Evolutionary conservation across 1,140 invertebrate species (phyloP).

Genomic region (Capitella teleta): DNA sequence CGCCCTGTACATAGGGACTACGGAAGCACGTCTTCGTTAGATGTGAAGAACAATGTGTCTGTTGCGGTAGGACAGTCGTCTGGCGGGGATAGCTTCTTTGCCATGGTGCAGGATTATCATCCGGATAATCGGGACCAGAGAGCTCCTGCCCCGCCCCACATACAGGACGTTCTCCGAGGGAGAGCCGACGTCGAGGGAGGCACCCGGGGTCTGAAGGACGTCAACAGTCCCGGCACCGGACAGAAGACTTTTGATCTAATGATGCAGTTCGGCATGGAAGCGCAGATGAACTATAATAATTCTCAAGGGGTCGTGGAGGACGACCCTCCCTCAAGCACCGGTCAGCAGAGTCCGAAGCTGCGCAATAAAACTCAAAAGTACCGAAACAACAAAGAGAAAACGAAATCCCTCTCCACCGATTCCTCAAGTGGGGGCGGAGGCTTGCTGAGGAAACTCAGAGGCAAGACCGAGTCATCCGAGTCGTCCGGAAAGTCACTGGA

Average conservation of each 20-base stretch:
- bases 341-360: not conserved
- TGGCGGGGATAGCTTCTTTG: conserved; percentile 59
- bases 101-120: conserved; percentile 61
- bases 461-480: conserved; percentile 1
- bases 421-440: conserved; percentile 13
- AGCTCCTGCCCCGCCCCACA: conserved; percentile 47
- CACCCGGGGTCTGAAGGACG: conserved; percentile 1
- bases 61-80: conserved; percentile 16
- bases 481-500: conserved; percentile 3
- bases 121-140: conserved; percentile 53
- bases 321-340: conserved; percentile 2
- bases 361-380: not conserved
- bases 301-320: conserved; percentile 13
- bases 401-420: conserved; percentile 13
- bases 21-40: conserved; percentile 56
- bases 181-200: conserved; percentile 19
- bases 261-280: conserved; percentile 10
- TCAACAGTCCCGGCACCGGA: conserved; percentile 14
- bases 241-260: too few relatives aligned
- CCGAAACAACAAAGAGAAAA: conserved; percentile 10
- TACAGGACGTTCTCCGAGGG: conserved; percentile 51
- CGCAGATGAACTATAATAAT: conserved; percentile 28
- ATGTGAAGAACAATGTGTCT: conserved; percentile 49
- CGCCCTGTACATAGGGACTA: conserved; percentile 51
- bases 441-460: conserved; percentile 5